These are phyloP conservation scores for Sycobia sp. DNA, from an alignment of 1,140 invertebrate genomes.

Conservation along the genomic window DNA sequence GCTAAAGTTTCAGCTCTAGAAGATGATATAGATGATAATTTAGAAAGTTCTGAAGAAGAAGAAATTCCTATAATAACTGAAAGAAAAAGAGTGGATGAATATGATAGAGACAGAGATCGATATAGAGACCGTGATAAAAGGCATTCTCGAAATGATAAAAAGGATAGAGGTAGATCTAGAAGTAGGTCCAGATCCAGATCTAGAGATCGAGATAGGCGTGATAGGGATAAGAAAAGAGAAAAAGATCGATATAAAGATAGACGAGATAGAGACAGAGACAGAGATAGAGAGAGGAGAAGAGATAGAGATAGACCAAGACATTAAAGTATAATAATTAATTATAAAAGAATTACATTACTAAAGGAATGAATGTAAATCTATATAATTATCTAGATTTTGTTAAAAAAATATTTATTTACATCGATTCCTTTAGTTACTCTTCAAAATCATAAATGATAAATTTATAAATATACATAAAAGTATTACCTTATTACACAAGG, in stretches of 20 bases:
- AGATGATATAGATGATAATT: conserved; percentile 89
- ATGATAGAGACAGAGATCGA: conserved; percentile 63
- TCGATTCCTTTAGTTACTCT: too few relatives aligned
- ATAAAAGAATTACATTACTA: conserved; percentile 36
- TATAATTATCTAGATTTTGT: background rate
- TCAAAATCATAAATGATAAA: too few relatives aligned
- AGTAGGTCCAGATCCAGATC: conserved; percentile 58
- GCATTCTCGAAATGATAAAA: conserved; percentile 61
- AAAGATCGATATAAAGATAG: conserved; percentile 54
- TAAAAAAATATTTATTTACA: too few relatives aligned
- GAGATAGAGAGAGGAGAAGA: conserved; percentile 63
- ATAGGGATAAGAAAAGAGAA: conserved; percentile 57
- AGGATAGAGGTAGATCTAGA: conserved; percentile 53
- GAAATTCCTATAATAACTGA: conserved; percentile 58
- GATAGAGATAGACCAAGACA: conserved; percentile 53
- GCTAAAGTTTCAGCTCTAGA: conserved; percentile 91
- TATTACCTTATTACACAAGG: background rate
- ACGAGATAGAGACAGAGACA: conserved; percentile 53
- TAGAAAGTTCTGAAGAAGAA: conserved; percentile 80
- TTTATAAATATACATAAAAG: too few relatives aligned
- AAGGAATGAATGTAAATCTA: background rate
- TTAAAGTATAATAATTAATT: conserved; percentile 32
- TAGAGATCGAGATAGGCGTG: conserved; percentile 59
- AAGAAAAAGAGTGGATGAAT: conserved; percentile 53
- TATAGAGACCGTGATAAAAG: conserved; percentile 65